Evolutionary conservation across 2,797 vertebrate genomes (phyloP).

Genomic region (Bothrops alternatus): DNA sequence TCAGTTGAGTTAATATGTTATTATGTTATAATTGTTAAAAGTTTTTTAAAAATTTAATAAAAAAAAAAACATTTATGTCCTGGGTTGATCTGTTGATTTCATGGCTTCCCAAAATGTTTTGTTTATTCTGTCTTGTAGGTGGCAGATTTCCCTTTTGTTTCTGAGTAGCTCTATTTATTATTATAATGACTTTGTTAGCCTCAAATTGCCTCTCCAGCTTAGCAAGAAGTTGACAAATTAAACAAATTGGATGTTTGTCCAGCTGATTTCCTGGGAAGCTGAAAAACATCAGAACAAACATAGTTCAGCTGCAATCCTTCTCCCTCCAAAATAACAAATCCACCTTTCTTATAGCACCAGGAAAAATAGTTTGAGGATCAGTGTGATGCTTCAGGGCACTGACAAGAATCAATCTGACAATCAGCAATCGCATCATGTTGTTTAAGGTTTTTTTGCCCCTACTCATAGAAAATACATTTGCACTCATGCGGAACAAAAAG

Average conservation of each 20-base stretch:
- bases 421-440: neutral
- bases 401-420: neutral
- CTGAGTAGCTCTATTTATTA: neutral
- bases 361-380: neutral
- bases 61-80: neutral
- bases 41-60: too few species aligned
- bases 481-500: neutral
- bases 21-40: too few species aligned
- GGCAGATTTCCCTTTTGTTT: neutral
- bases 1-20: too few species aligned
- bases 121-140: neutral
- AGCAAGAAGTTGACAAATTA: neutral
- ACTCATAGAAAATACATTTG: neutral
- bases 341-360: neutral
- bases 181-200: neutral
- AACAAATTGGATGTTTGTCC: neutral
- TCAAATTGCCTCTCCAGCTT: neutral
- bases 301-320: accelerated
- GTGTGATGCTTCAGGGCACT: neutral
- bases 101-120: neutral
- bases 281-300: neutral
- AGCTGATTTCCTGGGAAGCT: conserved; percentile 10
- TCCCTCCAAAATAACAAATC: neutral
- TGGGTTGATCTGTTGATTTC: neutral
- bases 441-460: neutral